phyloP scores from a whole-genome alignment of 2,888 invertebrate species.

The Prosopocoilus inquinatus region DNA sequence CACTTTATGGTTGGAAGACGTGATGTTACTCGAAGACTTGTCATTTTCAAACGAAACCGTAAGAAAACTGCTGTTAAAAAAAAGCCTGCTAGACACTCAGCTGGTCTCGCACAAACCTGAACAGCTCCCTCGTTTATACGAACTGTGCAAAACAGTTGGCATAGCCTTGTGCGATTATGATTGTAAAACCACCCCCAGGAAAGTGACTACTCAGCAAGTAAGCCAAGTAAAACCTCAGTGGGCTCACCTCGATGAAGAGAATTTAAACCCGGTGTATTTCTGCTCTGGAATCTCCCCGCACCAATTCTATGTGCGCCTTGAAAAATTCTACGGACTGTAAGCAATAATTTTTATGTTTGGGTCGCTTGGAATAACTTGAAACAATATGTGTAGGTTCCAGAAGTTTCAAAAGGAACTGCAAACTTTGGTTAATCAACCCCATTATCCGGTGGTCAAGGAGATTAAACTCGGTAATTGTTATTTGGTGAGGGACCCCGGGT shows the following conservation, averaged over 20 bases:
- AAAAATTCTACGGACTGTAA: slow-evolving; percentile 51
- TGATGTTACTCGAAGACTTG: slow-evolving; percentile 59
- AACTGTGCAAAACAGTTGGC: slow-evolving; percentile 49
- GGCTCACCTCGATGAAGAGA: slow-evolving; percentile 54
- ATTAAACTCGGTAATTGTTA: slow-evolving; percentile 51
- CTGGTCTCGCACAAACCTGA: slow-evolving; percentile 51
- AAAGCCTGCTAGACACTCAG: slow-evolving; percentile 52
- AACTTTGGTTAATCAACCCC: slow-evolving; percentile 27
- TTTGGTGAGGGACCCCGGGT: slow-evolving; percentile 54
- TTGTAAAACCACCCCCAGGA: slow-evolving; percentile 20
- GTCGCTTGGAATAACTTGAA: not conserved
- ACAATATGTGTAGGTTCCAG: slow-evolving; percentile 33
- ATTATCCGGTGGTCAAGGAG: slow-evolving; percentile 33
- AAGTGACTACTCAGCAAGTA: slow-evolving; percentile 4
- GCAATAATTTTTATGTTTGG: slow-evolving; percentile 8
- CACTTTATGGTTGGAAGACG: slow-evolving; percentile 63
- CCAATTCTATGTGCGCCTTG: slow-evolving; percentile 54
- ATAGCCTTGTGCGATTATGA: slow-evolving; percentile 39
- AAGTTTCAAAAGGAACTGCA: slow-evolving; percentile 51
- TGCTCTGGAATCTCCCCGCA: slow-evolving; percentile 51
- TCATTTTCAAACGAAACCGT: slow-evolving; percentile 53
- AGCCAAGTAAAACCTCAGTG: slow-evolving; percentile 44
- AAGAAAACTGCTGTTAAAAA: slow-evolving; percentile 56
- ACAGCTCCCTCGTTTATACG: slow-evolving; percentile 53
- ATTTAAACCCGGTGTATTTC: slow-evolving; percentile 50